Evolutionary conservation across 2,113 vertebrate species (phyloP), one percentile per base, ranked within the genome.

Genomic region (Prunella himalayana): DNA sequence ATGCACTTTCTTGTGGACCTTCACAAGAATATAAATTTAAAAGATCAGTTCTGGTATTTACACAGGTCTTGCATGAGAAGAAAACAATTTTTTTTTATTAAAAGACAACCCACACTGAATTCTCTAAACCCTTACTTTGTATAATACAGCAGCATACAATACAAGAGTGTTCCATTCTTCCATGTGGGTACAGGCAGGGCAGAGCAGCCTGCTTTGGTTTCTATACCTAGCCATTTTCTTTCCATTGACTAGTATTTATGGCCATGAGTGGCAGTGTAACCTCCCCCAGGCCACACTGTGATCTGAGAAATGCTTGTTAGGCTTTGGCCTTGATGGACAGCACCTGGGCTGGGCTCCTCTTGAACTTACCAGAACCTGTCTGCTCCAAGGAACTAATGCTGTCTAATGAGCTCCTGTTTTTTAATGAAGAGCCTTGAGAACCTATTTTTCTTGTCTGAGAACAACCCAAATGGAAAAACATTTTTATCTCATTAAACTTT

Each of bases 141-240:
- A 25, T 73, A 42, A 42, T 19, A 59, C 17, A 76, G 8, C 28
- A 47, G 9, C 30, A n/a, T 19, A 18, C 18, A 64, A 27, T 44
- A 22, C 12, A 44, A 20, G 13, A 86, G 2, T 37, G 24, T 44
- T 70, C 7, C 9, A 18, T 82, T 84, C 9, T 60, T 65, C 27
- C 5, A 20, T 1, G 6, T 49, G 11, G 50, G 10, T 42, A 28
- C 9, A 18, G 33, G 37, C 4, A 8, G 42, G 41, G 17, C 22
- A 88, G 9, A 71, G 30, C 60, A 84, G 21, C 11, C 20, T 45
- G 16, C 16, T 73, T 72, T 41, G 11, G 9, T 57, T 73, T n/a
- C n/a, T 75, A 8, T 24, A 35, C 0, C 2, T 22, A 54, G 4
- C 6, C 23, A 49, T 10, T 53, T 70, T 35, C 4, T 30, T 64